Evolutionary conservation across 2,797 vertebrate genomes (phyloP).

Genomic region (Vespertilio murinus): DNA sequence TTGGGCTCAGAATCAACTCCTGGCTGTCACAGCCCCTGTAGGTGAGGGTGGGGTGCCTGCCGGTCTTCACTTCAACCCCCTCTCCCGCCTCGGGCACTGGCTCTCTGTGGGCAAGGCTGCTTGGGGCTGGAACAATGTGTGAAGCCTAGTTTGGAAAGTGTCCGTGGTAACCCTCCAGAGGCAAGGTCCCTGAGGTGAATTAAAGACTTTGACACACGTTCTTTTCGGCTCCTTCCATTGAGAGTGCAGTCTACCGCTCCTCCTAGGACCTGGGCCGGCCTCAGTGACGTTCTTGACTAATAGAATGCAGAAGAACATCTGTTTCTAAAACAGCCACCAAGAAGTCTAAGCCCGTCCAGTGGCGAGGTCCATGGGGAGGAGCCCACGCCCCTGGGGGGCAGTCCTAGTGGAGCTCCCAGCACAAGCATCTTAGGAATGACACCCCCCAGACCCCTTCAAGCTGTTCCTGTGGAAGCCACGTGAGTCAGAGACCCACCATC

Average conservation of each 20-base stretch:
- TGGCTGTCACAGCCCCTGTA: neutral
- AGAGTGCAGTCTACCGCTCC: neutral
- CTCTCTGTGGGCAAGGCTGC: neutral
- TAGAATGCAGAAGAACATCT: neutral
- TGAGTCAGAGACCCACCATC: neutral
- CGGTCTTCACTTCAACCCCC: neutral
- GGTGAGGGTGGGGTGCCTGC: neutral
- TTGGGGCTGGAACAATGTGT: neutral
- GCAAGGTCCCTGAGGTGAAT: neutral
- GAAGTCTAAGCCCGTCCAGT: neutral
- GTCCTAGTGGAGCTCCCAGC: neutral
- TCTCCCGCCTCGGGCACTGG: neutral
- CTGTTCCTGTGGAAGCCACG: neutral
- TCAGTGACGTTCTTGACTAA: neutral
- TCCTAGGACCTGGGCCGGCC: neutral
- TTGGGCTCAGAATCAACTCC: neutral
- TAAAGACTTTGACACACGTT: neutral
- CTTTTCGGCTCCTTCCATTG: neutral
- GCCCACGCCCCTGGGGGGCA: neutral
- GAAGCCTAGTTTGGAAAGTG: constrained; percentile 16
- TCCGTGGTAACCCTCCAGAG: neutral
- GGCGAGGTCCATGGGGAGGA: rapidly evolving
- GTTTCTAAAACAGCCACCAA: neutral
- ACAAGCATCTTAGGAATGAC: neutral
- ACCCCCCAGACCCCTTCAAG: neutral